Evolutionary conservation across 64 coral and sea anemone genomes (phyloP).

Genomic region (Pocillopora damicornis): DNA sequence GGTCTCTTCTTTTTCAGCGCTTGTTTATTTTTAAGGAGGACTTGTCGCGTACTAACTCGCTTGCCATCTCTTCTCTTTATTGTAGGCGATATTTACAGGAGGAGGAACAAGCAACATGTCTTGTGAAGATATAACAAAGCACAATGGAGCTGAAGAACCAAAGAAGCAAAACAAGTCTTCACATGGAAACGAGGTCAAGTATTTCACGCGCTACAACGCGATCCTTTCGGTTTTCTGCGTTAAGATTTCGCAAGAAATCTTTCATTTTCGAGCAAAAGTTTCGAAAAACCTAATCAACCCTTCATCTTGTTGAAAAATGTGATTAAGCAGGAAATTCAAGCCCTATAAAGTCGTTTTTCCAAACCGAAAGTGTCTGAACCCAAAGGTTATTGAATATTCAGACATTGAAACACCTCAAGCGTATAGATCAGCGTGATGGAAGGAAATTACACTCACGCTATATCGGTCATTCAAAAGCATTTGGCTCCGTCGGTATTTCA

Average conservation of each 20-base stretch:
- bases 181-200: constrained; percentile 52
- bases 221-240: constrained; percentile 18
- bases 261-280: not conserved
- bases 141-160: constrained; percentile 24
- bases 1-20: constrained; percentile 20
- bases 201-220: constrained; percentile 34
- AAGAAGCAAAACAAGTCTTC: constrained; percentile 36
- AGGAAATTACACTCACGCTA: not conserved
- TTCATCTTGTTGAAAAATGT: not conserved
- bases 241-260: not conserved
- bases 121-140: constrained; percentile 36
- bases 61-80: constrained; percentile 12
- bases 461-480: not conserved
- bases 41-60: not conserved
- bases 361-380: constrained; percentile 31
- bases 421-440: not conserved
- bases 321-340: not conserved
- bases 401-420: constrained; percentile 40
- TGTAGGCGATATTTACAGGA: constrained; percentile 30
- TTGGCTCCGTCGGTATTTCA: not conserved
- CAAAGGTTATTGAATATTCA: constrained; percentile 38
- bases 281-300: not conserved
- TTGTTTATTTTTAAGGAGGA: constrained; percentile 22
- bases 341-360: constrained; percentile 15
- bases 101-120: constrained; percentile 6